A percentile compares a stretch with the other conserved stretches of the same genome.
These are phyloP conservation scores for Phyllotreta cruciferae DNA, from an alignment of 2,888 invertebrate species.

Conservation along the genomic window DNA sequence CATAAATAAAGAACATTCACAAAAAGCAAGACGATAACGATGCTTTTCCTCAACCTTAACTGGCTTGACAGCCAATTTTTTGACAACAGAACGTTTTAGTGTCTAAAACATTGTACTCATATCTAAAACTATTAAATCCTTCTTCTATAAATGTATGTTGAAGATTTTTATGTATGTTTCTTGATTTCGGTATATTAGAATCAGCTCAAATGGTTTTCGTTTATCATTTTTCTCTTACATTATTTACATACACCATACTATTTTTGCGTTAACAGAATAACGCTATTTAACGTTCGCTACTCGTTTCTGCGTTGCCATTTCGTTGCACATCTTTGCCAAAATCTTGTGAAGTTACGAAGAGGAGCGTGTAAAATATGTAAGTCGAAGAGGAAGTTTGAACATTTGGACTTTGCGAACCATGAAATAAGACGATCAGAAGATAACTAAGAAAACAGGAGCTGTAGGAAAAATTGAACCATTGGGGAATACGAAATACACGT, in stretches of 20 bases:
- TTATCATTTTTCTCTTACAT: no score
- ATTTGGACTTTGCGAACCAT: slow-evolving; percentile 57
- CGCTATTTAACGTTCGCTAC: background rate
- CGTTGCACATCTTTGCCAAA: slow-evolving; percentile 1
- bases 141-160: no score
- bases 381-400: slow-evolving; percentile 37
- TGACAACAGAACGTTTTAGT: slow-evolving; percentile 10
- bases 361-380: slow-evolving; percentile 24
- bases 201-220: no score
- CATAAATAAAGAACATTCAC: slow-evolving; percentile 41
- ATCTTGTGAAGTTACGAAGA: slow-evolving; percentile 4
- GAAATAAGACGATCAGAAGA: slow-evolving; percentile 58
- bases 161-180: no score
- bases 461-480: slow-evolving; percentile 41
- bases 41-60: slow-evolving; percentile 24
- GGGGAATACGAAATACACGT: slow-evolving; percentile 44
- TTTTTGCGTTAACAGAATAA: background rate
- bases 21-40: slow-evolving; percentile 22
- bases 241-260: no score
- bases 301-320: background rate
- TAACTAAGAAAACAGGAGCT: slow-evolving; percentile 50
- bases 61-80: slow-evolving; percentile 22
- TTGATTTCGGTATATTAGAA: no score
- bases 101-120: slow-evolving; percentile 1
- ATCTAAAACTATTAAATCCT: no score